A percentile compares a stretch with the other conserved stretches of the same genome.
phyloP scores from a whole-genome alignment of 2,888 invertebrate genomes.

The Ceraclea dissimilis region DNA sequence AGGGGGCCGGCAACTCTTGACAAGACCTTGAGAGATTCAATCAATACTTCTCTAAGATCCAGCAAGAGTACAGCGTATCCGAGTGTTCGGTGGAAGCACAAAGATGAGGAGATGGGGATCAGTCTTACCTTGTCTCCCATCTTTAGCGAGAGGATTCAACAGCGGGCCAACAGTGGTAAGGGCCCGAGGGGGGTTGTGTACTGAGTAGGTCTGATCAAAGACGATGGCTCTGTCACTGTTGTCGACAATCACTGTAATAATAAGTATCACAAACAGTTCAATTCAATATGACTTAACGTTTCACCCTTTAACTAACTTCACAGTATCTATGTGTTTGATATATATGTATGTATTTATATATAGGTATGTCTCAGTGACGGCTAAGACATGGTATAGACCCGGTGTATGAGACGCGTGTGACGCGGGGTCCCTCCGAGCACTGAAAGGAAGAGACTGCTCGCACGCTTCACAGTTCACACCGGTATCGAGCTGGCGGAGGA shows the following conservation, averaged over 20 bases:
- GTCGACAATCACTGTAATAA: conserved; percentile 14
- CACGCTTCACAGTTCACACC: conserved; percentile 35
- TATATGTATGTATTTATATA: conserved; percentile 1
- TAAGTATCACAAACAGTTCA: conserved; percentile 12
- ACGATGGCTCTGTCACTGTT: background rate
- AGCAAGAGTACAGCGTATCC: background rate
- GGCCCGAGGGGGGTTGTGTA: conserved; percentile 11
- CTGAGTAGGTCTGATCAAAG: background rate
- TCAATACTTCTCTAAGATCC: conserved; percentile 11
- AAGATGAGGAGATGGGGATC: background rate
- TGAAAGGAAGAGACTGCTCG: conserved; percentile 28
- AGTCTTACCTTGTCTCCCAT: conserved; percentile 25
- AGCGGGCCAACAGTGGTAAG: conserved; percentile 11
- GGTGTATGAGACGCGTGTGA: conserved; percentile 14
- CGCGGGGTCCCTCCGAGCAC: conserved; percentile 18
- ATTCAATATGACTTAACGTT: background rate
- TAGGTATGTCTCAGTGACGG: conserved; percentile 3
- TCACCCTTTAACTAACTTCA: conserved; percentile 4
- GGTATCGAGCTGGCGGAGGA: conserved; percentile 46
- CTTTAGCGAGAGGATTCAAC: conserved; percentile 10
- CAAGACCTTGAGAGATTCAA: conserved; percentile 18
- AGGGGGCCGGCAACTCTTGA: background rate
- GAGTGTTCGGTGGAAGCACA: background rate
- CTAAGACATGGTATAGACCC: conserved; percentile 18
- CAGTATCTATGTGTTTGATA: background rate